Evolutionary conservation across 1,140 invertebrate genomes (phyloP).

Genomic region (Catajapyx aquilonaris): DNA sequence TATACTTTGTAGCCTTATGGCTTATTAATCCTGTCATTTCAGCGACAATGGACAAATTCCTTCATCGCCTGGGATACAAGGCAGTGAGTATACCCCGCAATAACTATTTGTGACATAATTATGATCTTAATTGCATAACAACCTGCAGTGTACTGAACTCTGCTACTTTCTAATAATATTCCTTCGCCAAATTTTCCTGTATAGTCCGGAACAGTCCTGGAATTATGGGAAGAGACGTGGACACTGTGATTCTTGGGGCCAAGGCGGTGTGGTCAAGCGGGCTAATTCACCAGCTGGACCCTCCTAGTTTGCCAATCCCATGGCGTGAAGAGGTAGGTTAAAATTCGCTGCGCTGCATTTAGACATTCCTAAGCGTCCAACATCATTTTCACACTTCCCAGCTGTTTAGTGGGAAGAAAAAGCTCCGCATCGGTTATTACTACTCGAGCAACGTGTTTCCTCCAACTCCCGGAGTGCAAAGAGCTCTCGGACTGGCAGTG

Average conservation of each 20-base stretch:
- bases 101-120: neutral
- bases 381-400: neutral
- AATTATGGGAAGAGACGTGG: constrained; percentile 7
- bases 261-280: constrained; percentile 2
- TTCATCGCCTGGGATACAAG: constrained; percentile 1
- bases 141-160: too few species aligned
- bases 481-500: constrained; percentile 13
- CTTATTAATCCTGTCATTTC: too few species aligned
- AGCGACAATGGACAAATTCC: neutral
- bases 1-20: too few species aligned
- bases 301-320: constrained; percentile 8
- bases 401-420: constrained; percentile 2
- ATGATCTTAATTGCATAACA: too few species aligned
- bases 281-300: constrained; percentile 6
- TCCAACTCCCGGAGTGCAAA: constrained; percentile 12
- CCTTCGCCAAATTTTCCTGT: neutral
- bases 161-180: too few species aligned
- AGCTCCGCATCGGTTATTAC: constrained; percentile 14
- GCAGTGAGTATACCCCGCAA: constrained; percentile 4
- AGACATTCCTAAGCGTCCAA: too few species aligned
- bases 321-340: constrained; percentile 13
- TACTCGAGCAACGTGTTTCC: constrained; percentile 13
- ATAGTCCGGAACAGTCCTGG: constrained; percentile 9
- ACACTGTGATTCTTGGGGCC: constrained; percentile 1
- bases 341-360: neutral